A percentile compares a stretch with the other conserved stretches of the same genome.
Conservation (phyloP, 2,113 vertebrate species). For the Poecilia latipinna region DNA sequence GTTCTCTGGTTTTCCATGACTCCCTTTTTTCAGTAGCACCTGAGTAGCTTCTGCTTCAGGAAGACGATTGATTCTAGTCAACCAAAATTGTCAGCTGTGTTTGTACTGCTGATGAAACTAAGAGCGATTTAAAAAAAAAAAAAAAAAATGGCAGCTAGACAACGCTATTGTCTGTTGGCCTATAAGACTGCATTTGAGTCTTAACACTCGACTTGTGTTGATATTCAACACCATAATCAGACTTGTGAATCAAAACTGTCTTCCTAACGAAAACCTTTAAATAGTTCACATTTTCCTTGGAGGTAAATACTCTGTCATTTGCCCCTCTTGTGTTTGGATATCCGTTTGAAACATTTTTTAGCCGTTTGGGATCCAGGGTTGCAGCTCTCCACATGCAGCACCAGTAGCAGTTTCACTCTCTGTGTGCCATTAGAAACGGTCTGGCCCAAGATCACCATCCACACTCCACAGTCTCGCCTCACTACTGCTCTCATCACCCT, state of each 20-base stretch:
- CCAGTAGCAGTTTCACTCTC: constrained; percentile 42
- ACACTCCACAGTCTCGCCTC: constrained; percentile 76
- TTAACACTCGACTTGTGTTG: constrained; percentile 11
- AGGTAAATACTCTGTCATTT: constrained; percentile 5
- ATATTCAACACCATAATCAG: not conserved
- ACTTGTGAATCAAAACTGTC: not conserved
- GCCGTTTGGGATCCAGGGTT: constrained; percentile 74
- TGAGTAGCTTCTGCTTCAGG: constrained; percentile 40
- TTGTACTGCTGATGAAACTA: constrained; percentile 29
- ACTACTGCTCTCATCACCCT: constrained; percentile 80
- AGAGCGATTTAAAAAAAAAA: constrained; percentile 37
- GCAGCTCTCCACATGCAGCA: constrained; percentile 28
- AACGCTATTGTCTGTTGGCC: not conserved
- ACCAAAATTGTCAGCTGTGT: constrained; percentile 40
- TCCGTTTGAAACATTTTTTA: constrained; percentile 42
- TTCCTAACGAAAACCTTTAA: not conserved
- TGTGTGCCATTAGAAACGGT: constrained; percentile 57
- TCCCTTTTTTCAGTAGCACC: constrained; percentile 33
- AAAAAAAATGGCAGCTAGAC: not conserved
- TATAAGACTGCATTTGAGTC: constrained; percentile 1
- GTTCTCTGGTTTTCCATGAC: constrained; percentile 47
- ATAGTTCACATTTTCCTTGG: constrained; percentile 14
- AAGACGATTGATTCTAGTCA: constrained; percentile 33
- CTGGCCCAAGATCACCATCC: constrained; percentile 74
- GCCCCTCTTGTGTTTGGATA: constrained; percentile 20